These are phyloP conservation scores for Physocephala rufipes DNA, from an alignment of 2,888 invertebrate species.

Conservation along the genomic window DNA sequence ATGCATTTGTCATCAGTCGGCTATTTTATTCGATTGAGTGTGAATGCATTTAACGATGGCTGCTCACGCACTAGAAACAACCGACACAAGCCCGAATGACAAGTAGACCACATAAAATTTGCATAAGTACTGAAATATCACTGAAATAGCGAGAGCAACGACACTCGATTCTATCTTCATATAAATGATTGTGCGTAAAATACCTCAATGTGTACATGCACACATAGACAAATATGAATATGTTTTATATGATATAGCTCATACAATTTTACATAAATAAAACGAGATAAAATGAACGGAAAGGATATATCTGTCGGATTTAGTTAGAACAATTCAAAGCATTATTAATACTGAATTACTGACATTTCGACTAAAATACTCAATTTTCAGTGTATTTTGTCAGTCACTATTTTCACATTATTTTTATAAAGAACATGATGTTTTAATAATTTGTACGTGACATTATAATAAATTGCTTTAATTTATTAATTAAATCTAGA, in stretches of 20 bases:
- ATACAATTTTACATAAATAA: neutral
- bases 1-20: neutral
- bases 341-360: too few species aligned
- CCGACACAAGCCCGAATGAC: conserved; percentile 1
- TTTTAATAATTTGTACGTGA: too few species aligned
- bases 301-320: neutral
- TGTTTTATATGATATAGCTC: conserved; percentile 17
- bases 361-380: too few species aligned
- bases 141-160: neutral
- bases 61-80: conserved; percentile 9
- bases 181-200: neutral
- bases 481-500: too few species aligned
- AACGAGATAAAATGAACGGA: neutral
- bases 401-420: too few species aligned
- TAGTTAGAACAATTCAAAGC: neutral
- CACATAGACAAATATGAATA: too few species aligned
- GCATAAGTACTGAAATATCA: conserved; percentile 12
- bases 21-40: too few species aligned
- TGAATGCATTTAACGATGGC: neutral
- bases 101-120: conserved; percentile 3
- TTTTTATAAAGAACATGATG: too few species aligned
- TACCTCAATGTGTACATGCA: neutral
- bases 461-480: too few species aligned
- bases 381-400: too few species aligned
- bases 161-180: neutral